These are phyloP conservation scores for Lasioglossum oenotherae DNA, from an alignment of 2,888 invertebrate species.

Conservation along the genomic window DNA sequence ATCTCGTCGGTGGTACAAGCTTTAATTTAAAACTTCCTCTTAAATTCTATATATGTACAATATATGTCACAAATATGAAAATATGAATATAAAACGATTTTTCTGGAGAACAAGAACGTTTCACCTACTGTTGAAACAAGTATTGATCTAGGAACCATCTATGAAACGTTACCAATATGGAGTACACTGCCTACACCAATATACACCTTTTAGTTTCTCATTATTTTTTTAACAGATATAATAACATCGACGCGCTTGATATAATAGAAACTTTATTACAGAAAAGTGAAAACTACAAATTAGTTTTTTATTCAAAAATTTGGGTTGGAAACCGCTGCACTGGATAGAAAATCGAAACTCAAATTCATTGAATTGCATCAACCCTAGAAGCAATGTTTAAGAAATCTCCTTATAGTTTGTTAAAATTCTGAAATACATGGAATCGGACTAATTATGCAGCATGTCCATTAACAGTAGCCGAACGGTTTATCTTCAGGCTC, in stretches of 20 bases:
- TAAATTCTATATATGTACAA: not conserved
- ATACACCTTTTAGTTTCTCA: no score
- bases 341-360: not conserved
- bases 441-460: constrained; percentile 21
- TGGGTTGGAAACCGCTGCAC: no score
- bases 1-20: no score
- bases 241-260: no score
- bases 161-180: no score
- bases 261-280: no score
- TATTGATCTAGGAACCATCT: constrained; percentile 28
- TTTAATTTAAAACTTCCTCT: no score
- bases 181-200: no score
- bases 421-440: not conserved
- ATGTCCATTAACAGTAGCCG: not conserved
- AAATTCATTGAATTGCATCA: not conserved
- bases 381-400: not conserved
- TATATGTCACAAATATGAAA: not conserved
- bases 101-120: not conserved
- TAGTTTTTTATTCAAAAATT: no score
- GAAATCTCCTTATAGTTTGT: not conserved
- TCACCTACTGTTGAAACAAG: constrained; percentile 45
- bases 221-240: no score
- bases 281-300: no score
- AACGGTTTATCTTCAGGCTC: not conserved
- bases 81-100: not conserved